Conservation (phyloP, 2,888 invertebrate genomes). For the Limnephilus rhombicus region DNA sequence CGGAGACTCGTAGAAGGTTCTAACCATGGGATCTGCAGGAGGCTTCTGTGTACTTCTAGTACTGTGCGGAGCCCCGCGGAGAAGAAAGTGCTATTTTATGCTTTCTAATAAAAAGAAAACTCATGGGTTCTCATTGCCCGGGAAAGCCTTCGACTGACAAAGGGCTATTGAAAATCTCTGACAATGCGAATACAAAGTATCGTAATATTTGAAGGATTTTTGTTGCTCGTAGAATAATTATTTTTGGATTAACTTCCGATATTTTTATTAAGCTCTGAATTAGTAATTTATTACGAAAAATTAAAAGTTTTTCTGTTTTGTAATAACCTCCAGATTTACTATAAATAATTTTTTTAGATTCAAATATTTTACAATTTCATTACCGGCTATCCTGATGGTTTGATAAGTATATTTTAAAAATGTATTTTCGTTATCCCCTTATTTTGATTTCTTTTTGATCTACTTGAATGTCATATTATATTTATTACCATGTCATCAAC, state of each 20-base stretch:
- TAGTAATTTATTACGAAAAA: neutral
- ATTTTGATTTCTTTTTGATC: neutral
- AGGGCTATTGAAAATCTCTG: neutral
- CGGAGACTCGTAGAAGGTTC: slow-evolving; percentile 15
- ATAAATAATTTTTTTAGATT: too few species aligned
- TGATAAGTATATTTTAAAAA: too few species aligned
- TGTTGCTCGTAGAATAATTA: neutral
- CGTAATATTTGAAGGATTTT: neutral
- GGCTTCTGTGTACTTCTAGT: neutral
- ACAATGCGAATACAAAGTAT: neutral
- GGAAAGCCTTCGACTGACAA: neutral
- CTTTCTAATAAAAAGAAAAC: neutral
- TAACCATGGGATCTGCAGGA: neutral
- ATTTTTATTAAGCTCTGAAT: neutral
- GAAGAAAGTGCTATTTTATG: slow-evolving; percentile 31
- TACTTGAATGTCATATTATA: neutral
- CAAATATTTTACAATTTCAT: too few species aligned
- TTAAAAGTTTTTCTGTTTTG: neutral
- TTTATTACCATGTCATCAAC: neutral
- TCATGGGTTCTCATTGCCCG: neutral
- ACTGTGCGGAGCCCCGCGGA: neutral
- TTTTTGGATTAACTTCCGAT: neutral
- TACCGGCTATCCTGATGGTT: too few species aligned
- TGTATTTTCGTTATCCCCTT: too few species aligned
- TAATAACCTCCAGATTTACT: too few species aligned